A percentile compares a stretch with the other conserved stretches of the same genome.
Evolutionary conservation across 2,113 vertebrate genomes (phyloP).

Genomic region (Brevimyrus niger): DNA sequence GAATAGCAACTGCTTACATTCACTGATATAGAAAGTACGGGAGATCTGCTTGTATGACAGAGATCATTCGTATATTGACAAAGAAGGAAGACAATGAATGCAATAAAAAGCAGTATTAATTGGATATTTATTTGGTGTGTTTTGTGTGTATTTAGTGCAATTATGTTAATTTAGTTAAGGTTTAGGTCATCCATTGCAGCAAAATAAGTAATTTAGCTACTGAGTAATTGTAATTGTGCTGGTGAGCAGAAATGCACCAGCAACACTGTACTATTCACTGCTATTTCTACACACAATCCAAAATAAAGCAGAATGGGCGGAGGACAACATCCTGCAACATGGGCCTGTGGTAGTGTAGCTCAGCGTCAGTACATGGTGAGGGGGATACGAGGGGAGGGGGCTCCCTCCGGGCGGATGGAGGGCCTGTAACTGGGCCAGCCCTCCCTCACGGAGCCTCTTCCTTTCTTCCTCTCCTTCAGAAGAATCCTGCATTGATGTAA

Average conservation of each 20-base stretch:
- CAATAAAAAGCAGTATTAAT: background rate
- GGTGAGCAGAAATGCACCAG: background rate
- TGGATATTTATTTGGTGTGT: background rate
- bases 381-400: background rate
- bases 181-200: background rate
- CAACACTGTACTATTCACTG: background rate
- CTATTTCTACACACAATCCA: background rate
- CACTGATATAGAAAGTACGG: background rate
- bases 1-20: background rate
- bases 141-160: background rate
- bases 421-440: slow-evolving; percentile 15
- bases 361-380: background rate
- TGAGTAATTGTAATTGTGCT: background rate
- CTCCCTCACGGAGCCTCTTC: background rate
- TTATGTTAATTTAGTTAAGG: background rate
- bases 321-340: background rate
- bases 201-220: background rate
- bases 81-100: background rate
- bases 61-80: background rate
- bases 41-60: background rate
- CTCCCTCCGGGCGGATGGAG: background rate
- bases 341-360: background rate
- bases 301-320: background rate
- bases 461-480: slow-evolving; percentile 3
- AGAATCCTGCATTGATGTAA: slow-evolving; percentile 7